Base-by-base conservation (phyloP, 2,797 vertebrate species). In the Halcyon smyrnensis region DNA sequence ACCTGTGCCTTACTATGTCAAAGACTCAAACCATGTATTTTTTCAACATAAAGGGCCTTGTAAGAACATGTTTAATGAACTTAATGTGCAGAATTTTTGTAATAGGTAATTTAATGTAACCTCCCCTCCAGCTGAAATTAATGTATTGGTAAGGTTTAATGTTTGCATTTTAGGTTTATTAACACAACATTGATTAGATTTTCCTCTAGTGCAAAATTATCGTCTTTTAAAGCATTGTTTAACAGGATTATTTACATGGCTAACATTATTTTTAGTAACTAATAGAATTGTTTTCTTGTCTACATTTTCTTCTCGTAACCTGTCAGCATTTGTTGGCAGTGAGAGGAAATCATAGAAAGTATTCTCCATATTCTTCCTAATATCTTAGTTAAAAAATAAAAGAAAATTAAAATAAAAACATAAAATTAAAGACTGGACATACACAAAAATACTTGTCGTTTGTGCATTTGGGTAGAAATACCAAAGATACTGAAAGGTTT, bases 1-100 rank as follows among this genome's bases (percentile, higher is more conserved):
- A 28, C 3, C 2, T 1, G 0, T 71, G 17, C 5, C 8, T 78
- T 74, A 14, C 2, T 50, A 20, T 11, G 21, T 45, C 17, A 80
- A 45, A 48, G 70, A 48, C 6, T 68, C 73, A 63, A 64, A 51
- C 43, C 0, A 14, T 2, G 1, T 39, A 48, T 53, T 83, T 85
- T 68, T 64, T 11, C 3, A 50, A 83, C 85, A 48, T 24, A 60
- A 51, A 48, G 15, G 3, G 17, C 8, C 12, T 59, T 65, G 8
- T 17, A 50, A 69, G 12, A 56, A 36, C 37, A 69, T 30, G 3
- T 41, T 41, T 74, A 56, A 68, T 28, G 13, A 28, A 8, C 3
- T 84, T 77, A 41, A 76, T 3, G 3, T 54, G 18, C 6, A 56
- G 28, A 89, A 37, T 19, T 56, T 89, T 70, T 77, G 12, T 32